Percentiles rank a stretch among this genome's conserved stretches.
These are phyloP conservation scores for Athripsodes cinereus DNA, from an alignment of 2,888 invertebrate species.

Conservation along the genomic window DNA sequence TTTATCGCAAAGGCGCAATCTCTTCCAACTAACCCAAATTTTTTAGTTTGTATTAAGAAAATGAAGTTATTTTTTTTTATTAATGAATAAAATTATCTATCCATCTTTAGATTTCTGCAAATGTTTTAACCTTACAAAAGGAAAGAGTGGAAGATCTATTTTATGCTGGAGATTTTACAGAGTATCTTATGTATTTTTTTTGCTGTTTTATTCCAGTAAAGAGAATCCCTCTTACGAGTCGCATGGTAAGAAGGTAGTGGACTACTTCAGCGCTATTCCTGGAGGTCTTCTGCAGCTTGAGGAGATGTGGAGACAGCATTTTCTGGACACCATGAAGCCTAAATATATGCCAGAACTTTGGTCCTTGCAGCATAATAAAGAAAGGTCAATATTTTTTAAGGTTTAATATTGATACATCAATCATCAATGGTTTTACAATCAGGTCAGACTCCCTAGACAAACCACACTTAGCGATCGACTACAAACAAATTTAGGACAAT, in stretches of 20 bases:
- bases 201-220: conserved; percentile 19
- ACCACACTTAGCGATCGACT: too few relatives aligned
- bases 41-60: too few relatives aligned
- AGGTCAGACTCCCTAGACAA: too few relatives aligned
- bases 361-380: conserved; percentile 67
- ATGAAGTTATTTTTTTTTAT: too few relatives aligned
- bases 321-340: conserved; percentile 66
- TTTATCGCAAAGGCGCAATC: too few relatives aligned
- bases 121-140: background rate
- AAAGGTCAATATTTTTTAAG: too few relatives aligned
- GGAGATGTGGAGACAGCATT: conserved; percentile 69
- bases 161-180: background rate
- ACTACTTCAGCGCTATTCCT: conserved; percentile 43
- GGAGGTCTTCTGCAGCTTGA: conserved; percentile 64
- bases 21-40: too few relatives aligned
- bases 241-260: conserved; percentile 56
- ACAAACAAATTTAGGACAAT: too few relatives aligned
- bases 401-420: conserved; percentile 18
- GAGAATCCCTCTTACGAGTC: conserved; percentile 45
- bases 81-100: too few relatives aligned
- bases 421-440: background rate
- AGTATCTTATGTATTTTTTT: background rate
- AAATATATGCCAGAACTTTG: conserved; percentile 64
- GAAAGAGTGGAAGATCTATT: background rate
- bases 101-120: background rate